These are phyloP conservation scores for Diplodus puntazzo DNA, from an alignment of 2,797 vertebrate species.

Conservation along the genomic window DNA sequence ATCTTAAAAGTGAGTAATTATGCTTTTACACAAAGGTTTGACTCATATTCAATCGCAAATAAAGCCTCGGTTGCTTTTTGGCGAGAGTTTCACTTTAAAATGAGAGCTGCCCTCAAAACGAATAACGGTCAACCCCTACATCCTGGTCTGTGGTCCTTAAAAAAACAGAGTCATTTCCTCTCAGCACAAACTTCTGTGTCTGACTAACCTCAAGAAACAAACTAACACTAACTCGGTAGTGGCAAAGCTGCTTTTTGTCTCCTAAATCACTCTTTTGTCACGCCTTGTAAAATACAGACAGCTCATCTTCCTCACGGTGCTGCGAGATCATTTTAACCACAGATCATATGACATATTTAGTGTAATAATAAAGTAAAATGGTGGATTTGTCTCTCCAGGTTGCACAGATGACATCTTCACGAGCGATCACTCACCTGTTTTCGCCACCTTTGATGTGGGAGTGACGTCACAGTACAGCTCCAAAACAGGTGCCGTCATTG, in stretches of 20 bases:
- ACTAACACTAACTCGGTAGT: neutral
- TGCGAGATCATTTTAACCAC: neutral
- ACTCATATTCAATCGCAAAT: too few relatives aligned
- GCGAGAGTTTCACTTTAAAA: slow-evolving; percentile 49
- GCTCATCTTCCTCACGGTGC: neutral
- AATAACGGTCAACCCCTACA: slow-evolving; percentile 29
- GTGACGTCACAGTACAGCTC: slow-evolving; percentile 77
- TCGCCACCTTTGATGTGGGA: slow-evolving; percentile 88
- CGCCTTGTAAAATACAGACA: slow-evolving; percentile 8
- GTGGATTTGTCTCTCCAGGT: slow-evolving; percentile 74
- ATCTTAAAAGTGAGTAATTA: too few relatives aligned
- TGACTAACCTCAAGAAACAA: slow-evolving; percentile 33
- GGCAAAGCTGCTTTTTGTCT: slow-evolving; percentile 11
- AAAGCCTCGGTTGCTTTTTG: too few relatives aligned
- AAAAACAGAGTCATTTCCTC: slow-evolving; percentile 74
- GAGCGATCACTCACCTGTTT: slow-evolving; percentile 91
- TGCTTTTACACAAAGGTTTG: too few relatives aligned
- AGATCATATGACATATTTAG: neutral
- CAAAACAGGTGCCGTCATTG: slow-evolving; percentile 83
- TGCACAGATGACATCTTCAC: slow-evolving; percentile 91
- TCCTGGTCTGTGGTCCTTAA: slow-evolving; percentile 58
- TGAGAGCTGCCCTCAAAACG: slow-evolving; percentile 12
- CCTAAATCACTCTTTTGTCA: neutral
- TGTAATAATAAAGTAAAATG: neutral
- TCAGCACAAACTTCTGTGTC: slow-evolving; percentile 33